These are phyloP conservation scores for Anthoscopus minutus DNA, from an alignment of 2,113 vertebrate species.

Conservation along the genomic window DNA sequence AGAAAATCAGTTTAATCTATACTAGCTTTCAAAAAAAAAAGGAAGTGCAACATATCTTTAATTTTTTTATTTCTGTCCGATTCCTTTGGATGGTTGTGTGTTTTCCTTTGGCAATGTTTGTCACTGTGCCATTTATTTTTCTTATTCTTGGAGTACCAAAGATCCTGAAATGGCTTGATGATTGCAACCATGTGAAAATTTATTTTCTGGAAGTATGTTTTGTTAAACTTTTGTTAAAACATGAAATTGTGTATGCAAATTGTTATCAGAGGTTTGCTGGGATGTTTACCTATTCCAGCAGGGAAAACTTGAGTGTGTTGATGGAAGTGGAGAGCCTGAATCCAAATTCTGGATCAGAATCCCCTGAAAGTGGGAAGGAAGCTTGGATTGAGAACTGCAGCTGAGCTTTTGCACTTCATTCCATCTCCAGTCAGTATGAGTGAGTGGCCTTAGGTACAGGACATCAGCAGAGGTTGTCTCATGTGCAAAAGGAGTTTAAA, in stretches of 20 bases:
- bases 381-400: neutral
- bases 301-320: neutral
- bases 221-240: conserved; percentile 17
- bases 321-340: neutral
- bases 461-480: neutral
- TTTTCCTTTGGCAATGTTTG: conserved; percentile 36
- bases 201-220: conserved; percentile 28
- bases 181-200: conserved; percentile 30
- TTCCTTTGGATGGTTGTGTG: conserved; percentile 18
- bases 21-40: conserved; percentile 44
- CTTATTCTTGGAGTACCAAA: conserved; percentile 74
- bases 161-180: conserved; percentile 72
- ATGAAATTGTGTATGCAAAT: neutral
- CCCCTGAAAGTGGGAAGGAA: neutral
- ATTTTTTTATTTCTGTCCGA: conserved; percentile 12
- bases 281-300: neutral
- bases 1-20: conserved; percentile 41
- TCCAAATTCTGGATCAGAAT: neutral
- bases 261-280: neutral
- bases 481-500: neutral
- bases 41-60: conserved; percentile 25
- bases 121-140: conserved; percentile 67
- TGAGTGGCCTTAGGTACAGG: neutral
- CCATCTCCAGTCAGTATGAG: neutral
- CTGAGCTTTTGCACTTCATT: neutral